Conservation (phyloP, 2,113 vertebrate species). For the Tringa solitaria region DNA sequence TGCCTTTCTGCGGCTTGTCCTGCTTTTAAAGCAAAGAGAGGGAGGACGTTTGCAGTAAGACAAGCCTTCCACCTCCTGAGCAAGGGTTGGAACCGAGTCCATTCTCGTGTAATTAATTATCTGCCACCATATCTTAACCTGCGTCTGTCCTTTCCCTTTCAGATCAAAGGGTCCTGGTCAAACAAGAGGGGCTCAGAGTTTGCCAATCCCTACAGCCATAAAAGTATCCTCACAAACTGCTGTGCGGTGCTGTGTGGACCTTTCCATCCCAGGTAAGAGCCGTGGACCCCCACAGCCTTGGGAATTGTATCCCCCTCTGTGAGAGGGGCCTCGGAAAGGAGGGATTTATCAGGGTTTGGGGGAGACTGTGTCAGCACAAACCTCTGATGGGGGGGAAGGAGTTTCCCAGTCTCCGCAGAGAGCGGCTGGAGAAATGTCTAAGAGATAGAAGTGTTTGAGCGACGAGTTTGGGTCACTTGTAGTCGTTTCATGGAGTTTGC, state of each 20-base stretch:
- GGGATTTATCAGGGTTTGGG: fast-evolving
- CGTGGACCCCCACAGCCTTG: fast-evolving
- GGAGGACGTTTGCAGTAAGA: not conserved
- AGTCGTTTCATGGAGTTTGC: not conserved
- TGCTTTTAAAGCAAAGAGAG: not conserved
- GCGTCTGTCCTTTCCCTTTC: not conserved
- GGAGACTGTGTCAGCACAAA: not conserved
- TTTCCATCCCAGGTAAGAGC: constrained; percentile 88
- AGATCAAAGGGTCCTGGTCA: constrained; percentile 98
- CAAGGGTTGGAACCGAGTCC: not conserved
- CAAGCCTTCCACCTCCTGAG: not conserved
- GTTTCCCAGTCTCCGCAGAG: not conserved
- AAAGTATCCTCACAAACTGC: constrained; percentile 93
- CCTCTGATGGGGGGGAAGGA: not conserved
- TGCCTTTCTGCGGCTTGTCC: not conserved
- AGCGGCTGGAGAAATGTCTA: fast-evolving
- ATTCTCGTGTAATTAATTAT: fast-evolving
- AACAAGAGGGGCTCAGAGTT: constrained; percentile 88
- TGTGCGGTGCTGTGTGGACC: constrained; percentile 92
- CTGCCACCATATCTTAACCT: not conserved
- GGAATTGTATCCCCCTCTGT: not conserved
- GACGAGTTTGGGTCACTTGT: not conserved
- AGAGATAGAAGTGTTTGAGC: not conserved
- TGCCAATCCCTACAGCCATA: constrained; percentile 93
- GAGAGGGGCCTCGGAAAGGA: not conserved